Base-by-base conservation (phyloP, 1,140 invertebrate species). In the Thaumatotibia leucotreta region DNA sequence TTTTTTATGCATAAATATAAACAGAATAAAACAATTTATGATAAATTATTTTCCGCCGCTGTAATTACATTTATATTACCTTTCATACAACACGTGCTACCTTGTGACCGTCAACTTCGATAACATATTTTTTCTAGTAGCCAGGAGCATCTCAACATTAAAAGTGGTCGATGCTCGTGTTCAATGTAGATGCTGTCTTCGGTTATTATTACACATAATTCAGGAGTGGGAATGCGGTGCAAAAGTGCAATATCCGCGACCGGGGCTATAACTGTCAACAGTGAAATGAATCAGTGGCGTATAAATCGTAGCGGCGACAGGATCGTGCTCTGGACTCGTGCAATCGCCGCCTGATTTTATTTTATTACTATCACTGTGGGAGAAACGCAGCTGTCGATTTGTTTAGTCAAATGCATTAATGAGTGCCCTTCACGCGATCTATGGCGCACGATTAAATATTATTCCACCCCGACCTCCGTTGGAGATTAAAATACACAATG, bases 221-320 rank as follows among this genome's bases (percentile, higher is more conserved):
- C 77, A 82, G 69, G 24, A 77, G 73, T 75, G 73, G 76, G 74
- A 79, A 79, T 77, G 78, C 74, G 74, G 75, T 76, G 79, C 81
- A 85, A 84, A 85, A 86, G 83, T 85, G 80, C 80, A 84, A 83
- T 86, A 86, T 83, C 83, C 77, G 79, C 73, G 68, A 76, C 64
- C 66, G 49, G 70, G 69, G 79, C 82, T 80, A 83, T 87, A 83
- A 85, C 80, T 88, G 83, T 88, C 83, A 83, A 77, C 82, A 72
- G 63, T 67, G 66, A 72, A 81, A 86, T 88, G 83, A 87, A 89
- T 89, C 84, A 89, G 75, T 77, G 75, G 76, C 65, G 52, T 67
- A 87, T 88, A 88, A 88, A 88, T 88, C 79, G 76, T 71, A 63
- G 64, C 64, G 68, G 66, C 69, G 75, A 87, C 84, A 79, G 73